These are phyloP conservation scores for Drosophila cyrtoloma DNA, from an alignment of 2,888 invertebrate genomes.

Conservation along the genomic window DNA sequence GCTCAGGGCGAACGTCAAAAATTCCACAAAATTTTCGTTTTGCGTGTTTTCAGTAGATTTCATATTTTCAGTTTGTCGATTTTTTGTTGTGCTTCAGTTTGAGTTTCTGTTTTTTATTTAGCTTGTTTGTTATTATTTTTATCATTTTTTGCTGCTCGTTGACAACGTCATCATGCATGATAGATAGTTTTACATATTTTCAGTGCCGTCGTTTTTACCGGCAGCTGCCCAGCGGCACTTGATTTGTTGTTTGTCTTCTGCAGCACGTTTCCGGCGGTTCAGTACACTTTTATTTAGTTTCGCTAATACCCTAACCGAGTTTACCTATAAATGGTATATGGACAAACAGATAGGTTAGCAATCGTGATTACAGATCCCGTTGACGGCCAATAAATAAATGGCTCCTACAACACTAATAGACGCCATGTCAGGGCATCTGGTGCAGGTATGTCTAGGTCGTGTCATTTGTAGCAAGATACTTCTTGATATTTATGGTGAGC, in stretches of 20 bases:
- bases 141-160: conserved; percentile 39
- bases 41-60: conserved; percentile 25
- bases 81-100: not conserved
- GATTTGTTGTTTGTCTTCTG: conserved; percentile 80
- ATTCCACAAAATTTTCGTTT: conserved; percentile 57
- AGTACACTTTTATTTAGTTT: conserved; percentile 66
- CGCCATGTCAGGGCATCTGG: not conserved
- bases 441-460: conserved; percentile 1
- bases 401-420: not conserved
- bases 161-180: conserved; percentile 77
- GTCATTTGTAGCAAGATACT: conserved; percentile 25
- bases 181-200: conserved; percentile 80
- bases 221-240: conserved; percentile 72
- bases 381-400: conserved; percentile 1
- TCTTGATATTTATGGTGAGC: conserved; percentile 70
- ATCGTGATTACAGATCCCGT: not conserved
- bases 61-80: conserved; percentile 28
- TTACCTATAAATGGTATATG: not conserved
- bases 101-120: conserved; percentile 9
- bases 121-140: conserved; percentile 7
- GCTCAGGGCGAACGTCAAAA: conserved; percentile 67
- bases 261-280: conserved; percentile 67
- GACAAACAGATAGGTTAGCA: not conserved
- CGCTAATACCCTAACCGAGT: conserved; percentile 28
- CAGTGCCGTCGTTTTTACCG: conserved; percentile 55